phyloP scores from a whole-genome alignment of 2,888 invertebrate species.

The Hybos culiciformis region DNA sequence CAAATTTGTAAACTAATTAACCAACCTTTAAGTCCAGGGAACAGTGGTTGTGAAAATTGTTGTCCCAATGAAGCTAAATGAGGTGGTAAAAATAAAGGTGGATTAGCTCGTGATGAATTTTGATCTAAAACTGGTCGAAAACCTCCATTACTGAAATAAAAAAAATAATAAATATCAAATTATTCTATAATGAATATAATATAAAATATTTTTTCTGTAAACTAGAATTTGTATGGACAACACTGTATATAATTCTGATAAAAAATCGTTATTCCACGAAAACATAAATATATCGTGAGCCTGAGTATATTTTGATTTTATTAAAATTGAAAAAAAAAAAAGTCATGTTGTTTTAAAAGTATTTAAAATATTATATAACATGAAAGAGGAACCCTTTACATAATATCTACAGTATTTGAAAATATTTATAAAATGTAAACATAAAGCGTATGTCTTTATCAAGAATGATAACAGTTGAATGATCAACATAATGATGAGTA shows the following conservation, averaged over 20 bases:
- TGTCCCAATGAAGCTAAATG: constrained; percentile 60
- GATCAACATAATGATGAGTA: too few relatives aligned
- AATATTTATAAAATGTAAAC: too few relatives aligned
- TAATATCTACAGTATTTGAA: too few relatives aligned
- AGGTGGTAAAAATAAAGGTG: constrained; percentile 72
- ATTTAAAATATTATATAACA: too few relatives aligned
- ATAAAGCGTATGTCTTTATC: too few relatives aligned
- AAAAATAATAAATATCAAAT: constrained; percentile 9
- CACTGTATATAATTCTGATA: not conserved
- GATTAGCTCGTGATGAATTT: constrained; percentile 41
- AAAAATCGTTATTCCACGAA: too few relatives aligned
- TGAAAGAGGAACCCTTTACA: too few relatives aligned
- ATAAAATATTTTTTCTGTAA: not conserved
- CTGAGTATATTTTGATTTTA: too few relatives aligned
- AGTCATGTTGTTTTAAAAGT: too few relatives aligned
- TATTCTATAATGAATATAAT: not conserved
- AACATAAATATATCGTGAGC: too few relatives aligned
- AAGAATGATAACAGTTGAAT: too few relatives aligned
- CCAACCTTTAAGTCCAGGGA: constrained; percentile 66
- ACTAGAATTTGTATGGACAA: not conserved
- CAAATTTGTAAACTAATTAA: constrained; percentile 8
- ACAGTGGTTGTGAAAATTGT: constrained; percentile 67
- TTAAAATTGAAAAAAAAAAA: too few relatives aligned
- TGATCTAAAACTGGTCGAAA: constrained; percentile 47
- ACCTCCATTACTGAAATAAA: constrained; percentile 42